Conservation (phyloP, 2,113 vertebrate species). For the Charadrius vociferus region DNA sequence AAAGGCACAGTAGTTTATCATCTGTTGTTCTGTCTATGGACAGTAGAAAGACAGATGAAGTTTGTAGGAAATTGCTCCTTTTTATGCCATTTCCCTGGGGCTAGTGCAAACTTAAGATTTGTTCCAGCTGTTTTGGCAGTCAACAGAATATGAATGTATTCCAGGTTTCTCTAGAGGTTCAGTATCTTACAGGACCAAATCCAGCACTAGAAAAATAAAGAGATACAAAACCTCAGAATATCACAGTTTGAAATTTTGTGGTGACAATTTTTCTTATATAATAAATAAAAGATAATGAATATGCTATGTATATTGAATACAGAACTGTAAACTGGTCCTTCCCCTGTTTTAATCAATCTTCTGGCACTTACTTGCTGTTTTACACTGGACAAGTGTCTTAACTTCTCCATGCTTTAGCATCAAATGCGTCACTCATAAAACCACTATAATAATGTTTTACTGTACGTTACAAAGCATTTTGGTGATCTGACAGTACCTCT, state of each 20-base stretch:
- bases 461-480: background rate
- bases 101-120: background rate
- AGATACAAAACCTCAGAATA: background rate
- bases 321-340: background rate
- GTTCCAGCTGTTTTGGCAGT: background rate
- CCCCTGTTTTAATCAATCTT: background rate
- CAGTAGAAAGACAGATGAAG: background rate
- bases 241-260: background rate
- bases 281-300: background rate
- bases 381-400: background rate
- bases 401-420: background rate
- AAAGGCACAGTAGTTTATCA: background rate
- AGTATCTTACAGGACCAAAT: background rate
- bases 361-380: background rate
- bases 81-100: background rate
- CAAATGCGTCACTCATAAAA: background rate
- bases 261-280: background rate
- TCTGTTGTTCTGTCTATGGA: background rate
- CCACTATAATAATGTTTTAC: background rate
- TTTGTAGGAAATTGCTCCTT: background rate
- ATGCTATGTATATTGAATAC: background rate
- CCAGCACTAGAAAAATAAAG: background rate
- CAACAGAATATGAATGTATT: background rate
- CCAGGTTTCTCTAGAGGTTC: background rate
- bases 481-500: background rate